Evolutionary conservation across 2,113 vertebrate species (phyloP), one percentile per base, ranked within the genome.

Genomic region (Odontophorus gujanensis): DNA sequence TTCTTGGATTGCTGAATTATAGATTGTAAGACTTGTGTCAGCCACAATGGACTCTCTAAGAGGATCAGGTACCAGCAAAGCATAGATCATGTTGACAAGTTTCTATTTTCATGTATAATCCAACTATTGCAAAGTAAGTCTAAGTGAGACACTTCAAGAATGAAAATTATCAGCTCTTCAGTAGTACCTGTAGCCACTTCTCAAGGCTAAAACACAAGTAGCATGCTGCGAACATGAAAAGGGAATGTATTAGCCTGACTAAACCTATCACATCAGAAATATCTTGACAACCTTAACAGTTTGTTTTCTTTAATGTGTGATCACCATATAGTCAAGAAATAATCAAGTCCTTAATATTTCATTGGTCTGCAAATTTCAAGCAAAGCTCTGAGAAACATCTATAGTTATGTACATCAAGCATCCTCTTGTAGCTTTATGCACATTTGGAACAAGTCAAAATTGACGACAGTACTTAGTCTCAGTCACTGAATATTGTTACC

Each of bases 221-320:
- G 26, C 45, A 40, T 25, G 40, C 8, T 7, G 10, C 21, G 36
- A 63, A 6, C 43, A 26, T 16, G 7, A 38, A 42, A 15, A 34
- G 13, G 3, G 5, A 8, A 32, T 7, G 9, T 3, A 20, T 13
- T 13, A 36, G 17, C 53, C 5, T 14, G n/a, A 22, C 3, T 24
- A 67, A 81, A 13, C 7, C 14, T 76, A 3, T 18, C 53, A 76
- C 20, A 69, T 8, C n/a, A 79, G 45, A 74, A 63, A n/a, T 8
- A 4, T 32, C 32, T 3, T 13, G 5, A 59, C 19, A 51, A 28
- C 40, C 1, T 7, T 38, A 4, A 0, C 0, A 72, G 7, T 3
- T 65, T 42, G 24, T 51, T 68, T 75, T 42, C 34, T 32, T 66
- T 45, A 22, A 18, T 3, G 6, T 11, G 13, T 10, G 5, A 3